These are phyloP conservation scores for Okamejei kenojei DNA, from an alignment of 2,797 vertebrate genomes.

Conservation along the genomic window DNA sequence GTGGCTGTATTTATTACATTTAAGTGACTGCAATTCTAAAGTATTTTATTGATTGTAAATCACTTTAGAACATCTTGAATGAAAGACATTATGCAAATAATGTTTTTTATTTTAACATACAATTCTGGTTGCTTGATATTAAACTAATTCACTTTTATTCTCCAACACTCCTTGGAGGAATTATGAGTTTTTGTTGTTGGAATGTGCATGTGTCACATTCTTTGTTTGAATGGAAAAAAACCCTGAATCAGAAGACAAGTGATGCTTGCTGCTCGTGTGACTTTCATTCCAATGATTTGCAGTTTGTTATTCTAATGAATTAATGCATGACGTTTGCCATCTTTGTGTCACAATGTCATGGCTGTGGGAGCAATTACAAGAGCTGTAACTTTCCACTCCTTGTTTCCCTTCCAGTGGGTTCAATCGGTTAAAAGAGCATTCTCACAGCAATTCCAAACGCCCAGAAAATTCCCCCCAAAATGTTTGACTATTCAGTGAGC, in stretches of 20 bases:
- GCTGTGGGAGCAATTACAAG: neutral
- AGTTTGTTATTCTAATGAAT: conserved; percentile 27
- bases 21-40: no score
- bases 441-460: neutral
- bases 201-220: neutral
- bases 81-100: no score
- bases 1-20: no score
- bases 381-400: conserved; percentile 29
- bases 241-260: conserved; percentile 6
- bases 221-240: conserved; percentile 8
- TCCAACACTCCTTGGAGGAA: neutral
- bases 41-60: no score
- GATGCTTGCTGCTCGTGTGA: neutral
- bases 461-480: neutral
- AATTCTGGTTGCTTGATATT: neutral
- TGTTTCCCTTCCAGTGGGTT: neutral
- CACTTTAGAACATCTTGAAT: no score
- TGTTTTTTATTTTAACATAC: neutral
- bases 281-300: conserved; percentile 3
- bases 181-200: neutral
- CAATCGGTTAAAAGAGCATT: neutral
- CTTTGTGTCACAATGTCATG: conserved; percentile 8
- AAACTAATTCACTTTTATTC: neutral
- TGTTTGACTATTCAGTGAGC: neutral
- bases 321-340: conserved; percentile 28